These are phyloP conservation scores for Tachuris rubrigastra DNA, from an alignment of 2,113 vertebrate genomes.

Conservation along the genomic window DNA sequence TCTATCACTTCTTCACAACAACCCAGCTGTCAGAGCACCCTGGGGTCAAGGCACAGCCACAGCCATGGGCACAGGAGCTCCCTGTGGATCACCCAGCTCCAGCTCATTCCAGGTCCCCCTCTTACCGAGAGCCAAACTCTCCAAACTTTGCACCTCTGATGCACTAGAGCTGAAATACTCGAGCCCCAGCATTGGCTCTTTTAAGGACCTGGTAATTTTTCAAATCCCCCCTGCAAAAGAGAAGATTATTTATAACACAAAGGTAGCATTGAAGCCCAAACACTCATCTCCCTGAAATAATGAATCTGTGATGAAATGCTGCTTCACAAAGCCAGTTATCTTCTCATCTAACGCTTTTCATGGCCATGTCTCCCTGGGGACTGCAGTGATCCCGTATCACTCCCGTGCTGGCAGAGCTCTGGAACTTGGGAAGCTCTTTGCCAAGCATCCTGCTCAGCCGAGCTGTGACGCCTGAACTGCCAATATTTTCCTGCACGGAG, in stretches of 20 bases:
- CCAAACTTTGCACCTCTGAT: background rate
- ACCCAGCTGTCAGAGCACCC: no score
- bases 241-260: constrained; percentile 66
- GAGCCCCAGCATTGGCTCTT: background rate
- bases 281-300: constrained; percentile 52
- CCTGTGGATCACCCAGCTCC: background rate
- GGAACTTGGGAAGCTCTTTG: background rate
- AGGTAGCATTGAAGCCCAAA: constrained; percentile 74
- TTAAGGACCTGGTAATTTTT: background rate
- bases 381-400: rapidly evolving
- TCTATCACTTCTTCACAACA: background rate
- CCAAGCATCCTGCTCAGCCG: background rate
- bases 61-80: background rate
- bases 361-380: background rate
- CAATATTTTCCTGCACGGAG: rapidly evolving
- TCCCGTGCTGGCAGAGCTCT: rapidly evolving
- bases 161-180: background rate
- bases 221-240: background rate
- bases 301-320: constrained; percentile 75
- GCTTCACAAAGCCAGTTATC: constrained; percentile 58
- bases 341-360: background rate
- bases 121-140: rapidly evolving
- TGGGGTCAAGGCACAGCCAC: rapidly evolving
- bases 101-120: background rate
- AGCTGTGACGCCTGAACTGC: rapidly evolving